A percentile compares a stretch with the other conserved stretches of the same genome.
These are phyloP conservation scores for Actinostola sp. DNA, from an alignment of 92 coral and sea anemone species.

Conservation along the genomic window DNA sequence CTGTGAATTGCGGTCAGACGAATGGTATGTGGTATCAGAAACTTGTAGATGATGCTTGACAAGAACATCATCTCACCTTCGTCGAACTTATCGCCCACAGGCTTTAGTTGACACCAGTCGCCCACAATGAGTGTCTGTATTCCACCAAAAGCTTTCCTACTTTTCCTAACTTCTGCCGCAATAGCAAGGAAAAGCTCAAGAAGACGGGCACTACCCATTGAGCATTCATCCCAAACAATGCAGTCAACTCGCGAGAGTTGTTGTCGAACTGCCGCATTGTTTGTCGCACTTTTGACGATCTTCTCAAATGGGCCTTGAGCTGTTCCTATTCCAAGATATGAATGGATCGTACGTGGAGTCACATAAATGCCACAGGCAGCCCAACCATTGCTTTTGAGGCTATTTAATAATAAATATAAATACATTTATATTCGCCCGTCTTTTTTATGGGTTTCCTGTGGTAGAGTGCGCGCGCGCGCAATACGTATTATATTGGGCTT, in stretches of 20 bases:
- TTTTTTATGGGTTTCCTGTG: too few species aligned
- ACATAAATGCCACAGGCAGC: too few species aligned
- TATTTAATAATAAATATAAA: too few species aligned
- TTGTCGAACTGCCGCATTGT: too few species aligned
- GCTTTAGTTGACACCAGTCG: slow-evolving; percentile 25
- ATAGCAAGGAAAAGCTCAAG: slow-evolving; percentile 33
- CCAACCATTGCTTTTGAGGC: too few species aligned
- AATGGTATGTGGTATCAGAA: slow-evolving; percentile 19
- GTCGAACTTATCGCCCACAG: slow-evolving; percentile 18
- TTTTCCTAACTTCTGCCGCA: neutral
- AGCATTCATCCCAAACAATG: slow-evolving; percentile 24
- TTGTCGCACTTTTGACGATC: too few species aligned
- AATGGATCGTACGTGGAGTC: too few species aligned
- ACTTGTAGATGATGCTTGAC: neutral
- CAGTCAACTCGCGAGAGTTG: neutral
- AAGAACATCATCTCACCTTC: slow-evolving; percentile 7
- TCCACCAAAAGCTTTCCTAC: slow-evolving; percentile 4
- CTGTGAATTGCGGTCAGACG: slow-evolving; percentile 27
- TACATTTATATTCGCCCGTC: too few species aligned
- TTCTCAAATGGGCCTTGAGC: too few species aligned
- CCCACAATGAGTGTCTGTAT: slow-evolving; percentile 28
- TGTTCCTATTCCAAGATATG: too few species aligned
- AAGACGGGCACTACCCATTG: slow-evolving; percentile 22
- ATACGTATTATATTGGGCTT: too few species aligned
- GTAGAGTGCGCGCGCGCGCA: too few species aligned